Evolutionary conservation across 2,888 invertebrate species (phyloP).

Genomic region (Mechanitis mazaeus): DNA sequence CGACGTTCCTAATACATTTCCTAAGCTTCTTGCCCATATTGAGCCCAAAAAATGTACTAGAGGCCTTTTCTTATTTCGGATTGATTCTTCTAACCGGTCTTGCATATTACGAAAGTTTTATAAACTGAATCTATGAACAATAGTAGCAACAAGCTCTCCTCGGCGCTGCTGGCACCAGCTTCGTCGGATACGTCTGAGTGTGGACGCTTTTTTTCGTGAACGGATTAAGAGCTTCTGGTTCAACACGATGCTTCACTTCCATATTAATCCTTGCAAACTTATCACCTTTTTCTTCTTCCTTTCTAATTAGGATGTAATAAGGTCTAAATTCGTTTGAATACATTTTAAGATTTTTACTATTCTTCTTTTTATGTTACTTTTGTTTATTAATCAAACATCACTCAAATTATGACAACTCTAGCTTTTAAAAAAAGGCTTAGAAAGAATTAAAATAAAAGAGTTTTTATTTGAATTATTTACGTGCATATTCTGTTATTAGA

Average conservation of each 20-base stretch:
- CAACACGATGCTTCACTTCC: conserved; percentile 55
- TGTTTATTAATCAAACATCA: conserved; percentile 13
- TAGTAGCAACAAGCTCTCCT: conserved; percentile 57
- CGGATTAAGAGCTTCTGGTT: conserved; percentile 48
- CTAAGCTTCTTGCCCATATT: conserved; percentile 45
- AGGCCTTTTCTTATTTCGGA: conserved; percentile 35
- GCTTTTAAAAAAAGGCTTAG: background rate
- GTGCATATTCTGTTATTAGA: too few species aligned
- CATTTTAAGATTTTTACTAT: conserved; percentile 38
- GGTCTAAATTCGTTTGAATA: conserved; percentile 62
- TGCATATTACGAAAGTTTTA: conserved; percentile 32
- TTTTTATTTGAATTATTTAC: too few species aligned
- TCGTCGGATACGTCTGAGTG: conserved; percentile 64
- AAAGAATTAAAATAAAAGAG: too few species aligned
- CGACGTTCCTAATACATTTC: conserved; percentile 42
- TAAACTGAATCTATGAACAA: conserved; percentile 40
- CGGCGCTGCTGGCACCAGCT: conserved; percentile 57
- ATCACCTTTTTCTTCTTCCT: conserved; percentile 69
- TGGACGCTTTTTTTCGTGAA: conserved; percentile 52
- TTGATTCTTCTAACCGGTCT: conserved; percentile 23
- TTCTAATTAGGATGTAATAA: conserved; percentile 55
- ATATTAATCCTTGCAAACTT: conserved; percentile 59
- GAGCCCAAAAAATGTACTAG: conserved; percentile 43
- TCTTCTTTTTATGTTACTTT: conserved; percentile 27
- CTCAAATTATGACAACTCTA: conserved; percentile 11